Evolutionary conservation across 2,888 invertebrate genomes (phyloP), one percentile per base, ranked within the genome.

Genomic region (Acleris laterana): DNA sequence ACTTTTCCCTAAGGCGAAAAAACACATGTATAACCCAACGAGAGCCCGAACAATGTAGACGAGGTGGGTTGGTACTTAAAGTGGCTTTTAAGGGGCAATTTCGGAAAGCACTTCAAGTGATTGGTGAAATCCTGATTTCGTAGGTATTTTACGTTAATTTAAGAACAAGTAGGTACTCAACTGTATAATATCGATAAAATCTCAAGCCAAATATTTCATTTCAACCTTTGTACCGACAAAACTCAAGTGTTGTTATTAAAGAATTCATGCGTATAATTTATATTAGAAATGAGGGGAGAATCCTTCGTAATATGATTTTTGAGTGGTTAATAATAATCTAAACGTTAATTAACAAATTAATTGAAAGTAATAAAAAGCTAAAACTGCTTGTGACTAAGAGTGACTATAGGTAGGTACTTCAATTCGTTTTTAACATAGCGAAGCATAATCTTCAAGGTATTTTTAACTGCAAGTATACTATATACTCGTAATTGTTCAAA

Each of bases 21-120:
- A 46, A 46, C 13, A 46, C 17, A n/a, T 46, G 16, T 46, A n/a
- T 42, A 22, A 57, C 42, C 44, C 49, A 57, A 48, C 28, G 48
- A 46, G 25, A 49, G 19, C 49, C 51, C 49, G 48, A 59, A 70
- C 67, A 70, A 70, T 67, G 17, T 38, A 13, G 63, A 20, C 22
- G 32, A 58, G 59, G 55, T 25, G 42, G 53, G 59, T 63, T 48
- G 32, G 38, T 63, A 38, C 48, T 42, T 53, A 28, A 61, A 51
- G 61, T 49, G 44, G 57, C 70, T 70, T 70, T 70, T 62, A 66
- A 57, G 63, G 61, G 68, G 65, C 56, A 66, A 70, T 70, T 68
- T 68, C 53, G 66, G 53, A 63, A 66, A 70, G 68, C 68, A 59
- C 68, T 70, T 57, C 63, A 46, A 44, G 55, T 69, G 66, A 66